A percentile compares a stretch with the other conserved stretches of the same genome.
These are phyloP conservation scores for Adelphocoris suturalis DNA, from an alignment of 2,888 invertebrate genomes.

Conservation along the genomic window DNA sequence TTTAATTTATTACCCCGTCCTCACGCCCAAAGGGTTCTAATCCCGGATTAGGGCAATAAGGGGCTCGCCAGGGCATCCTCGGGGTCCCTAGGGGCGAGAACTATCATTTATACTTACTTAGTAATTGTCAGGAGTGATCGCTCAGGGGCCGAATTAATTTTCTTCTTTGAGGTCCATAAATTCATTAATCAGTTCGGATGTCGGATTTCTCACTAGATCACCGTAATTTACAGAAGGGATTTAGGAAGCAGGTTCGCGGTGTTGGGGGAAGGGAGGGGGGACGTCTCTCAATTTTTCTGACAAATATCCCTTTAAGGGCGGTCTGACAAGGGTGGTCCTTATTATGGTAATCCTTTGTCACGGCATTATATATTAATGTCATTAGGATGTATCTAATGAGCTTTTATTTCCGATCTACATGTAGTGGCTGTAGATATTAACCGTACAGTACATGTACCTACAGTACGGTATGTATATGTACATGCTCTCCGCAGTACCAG, in stretches of 20 bases:
- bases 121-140: constrained; percentile 52
- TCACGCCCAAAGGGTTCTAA: constrained; percentile 10
- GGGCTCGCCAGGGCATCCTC: background rate
- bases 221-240: background rate
- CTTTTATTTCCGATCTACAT: too few relatives aligned
- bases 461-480: too few relatives aligned
- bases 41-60: constrained; percentile 52
- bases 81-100: background rate
- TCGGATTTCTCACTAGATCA: constrained; percentile 8
- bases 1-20: constrained; percentile 36
- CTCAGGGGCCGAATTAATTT: constrained; percentile 43
- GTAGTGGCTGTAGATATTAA: too few relatives aligned
- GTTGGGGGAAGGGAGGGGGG: background rate
- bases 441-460: too few relatives aligned
- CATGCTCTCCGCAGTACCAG: too few relatives aligned
- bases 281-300: constrained; percentile 1
- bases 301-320: background rate
- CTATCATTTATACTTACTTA: constrained; percentile 62
- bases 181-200: constrained; percentile 30
- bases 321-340: background rate
- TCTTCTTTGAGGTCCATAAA: constrained; percentile 36
- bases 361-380: too few relatives aligned
- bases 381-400: too few relatives aligned
- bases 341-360: background rate
- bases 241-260: background rate